phyloP scores from a whole-genome alignment of 1,140 invertebrate genomes.

The Euura saliciscinereae region DNA sequence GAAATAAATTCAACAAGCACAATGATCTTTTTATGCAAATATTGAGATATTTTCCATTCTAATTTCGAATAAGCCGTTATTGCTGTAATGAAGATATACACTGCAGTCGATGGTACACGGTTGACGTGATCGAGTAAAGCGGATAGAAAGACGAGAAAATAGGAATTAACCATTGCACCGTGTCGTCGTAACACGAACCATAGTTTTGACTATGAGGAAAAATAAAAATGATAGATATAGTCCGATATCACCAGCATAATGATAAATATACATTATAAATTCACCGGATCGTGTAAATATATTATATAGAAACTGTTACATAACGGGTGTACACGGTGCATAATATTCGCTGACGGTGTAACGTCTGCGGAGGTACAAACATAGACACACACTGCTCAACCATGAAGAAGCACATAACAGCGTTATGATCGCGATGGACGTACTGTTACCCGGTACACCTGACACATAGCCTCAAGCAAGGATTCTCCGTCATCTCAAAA shows the following conservation, averaged over 20 bases:
- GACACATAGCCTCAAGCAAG: slow-evolving; percentile 11
- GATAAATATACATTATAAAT: not conserved
- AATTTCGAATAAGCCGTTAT: not conserved
- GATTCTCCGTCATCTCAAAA: slow-evolving; percentile 1
- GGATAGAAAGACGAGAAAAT: too few relatives aligned
- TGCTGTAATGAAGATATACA: too few relatives aligned
- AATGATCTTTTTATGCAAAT: not conserved
- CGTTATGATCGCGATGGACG: slow-evolving; percentile 5
- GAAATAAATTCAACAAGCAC: not conserved
- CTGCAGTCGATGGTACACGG: too few relatives aligned
- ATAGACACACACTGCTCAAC: slow-evolving; percentile 8
- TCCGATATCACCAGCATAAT: too few relatives aligned
- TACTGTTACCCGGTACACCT: slow-evolving; percentile 14
- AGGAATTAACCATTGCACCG: too few relatives aligned
- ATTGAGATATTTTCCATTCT: not conserved
- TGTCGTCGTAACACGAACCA: too few relatives aligned
- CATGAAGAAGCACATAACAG: slow-evolving; percentile 19
- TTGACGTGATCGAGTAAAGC: too few relatives aligned
- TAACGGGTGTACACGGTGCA: not conserved
- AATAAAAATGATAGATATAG: too few relatives aligned
- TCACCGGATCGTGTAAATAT: not conserved
- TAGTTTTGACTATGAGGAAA: too few relatives aligned
- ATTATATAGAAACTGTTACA: not conserved
- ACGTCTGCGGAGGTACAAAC: not conserved
- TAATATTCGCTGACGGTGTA: not conserved